Percentiles rank a stretch among this genome's conserved stretches.
Conservation (phyloP, 2,113 vertebrate species). For the Megatriorchis doriae region DNA sequence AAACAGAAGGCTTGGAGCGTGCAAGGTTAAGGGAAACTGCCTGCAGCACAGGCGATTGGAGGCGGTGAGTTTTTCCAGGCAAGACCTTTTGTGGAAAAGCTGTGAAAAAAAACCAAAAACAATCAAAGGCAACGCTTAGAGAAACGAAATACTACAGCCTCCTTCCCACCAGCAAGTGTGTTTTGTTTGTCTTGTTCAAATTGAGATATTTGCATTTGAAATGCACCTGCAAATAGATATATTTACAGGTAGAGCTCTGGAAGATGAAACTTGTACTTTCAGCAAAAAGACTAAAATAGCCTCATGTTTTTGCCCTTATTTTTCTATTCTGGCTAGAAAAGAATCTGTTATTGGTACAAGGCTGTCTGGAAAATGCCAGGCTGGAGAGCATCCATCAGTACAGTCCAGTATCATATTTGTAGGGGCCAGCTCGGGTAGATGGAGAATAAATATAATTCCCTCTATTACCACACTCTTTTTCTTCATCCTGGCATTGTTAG, state of each 20-base stretch:
- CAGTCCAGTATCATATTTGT: background rate
- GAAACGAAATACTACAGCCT: background rate
- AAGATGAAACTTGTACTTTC: background rate
- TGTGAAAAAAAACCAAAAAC: background rate
- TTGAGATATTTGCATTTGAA: background rate
- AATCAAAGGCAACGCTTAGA: background rate
- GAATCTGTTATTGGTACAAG: background rate
- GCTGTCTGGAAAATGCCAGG: background rate
- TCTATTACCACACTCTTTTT: background rate
- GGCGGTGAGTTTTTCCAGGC: background rate
- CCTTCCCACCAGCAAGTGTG: background rate
- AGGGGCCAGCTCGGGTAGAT: background rate
- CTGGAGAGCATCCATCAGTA: background rate
- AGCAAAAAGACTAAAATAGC: background rate
- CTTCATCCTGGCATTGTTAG: accelerated
- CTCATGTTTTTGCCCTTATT: background rate
- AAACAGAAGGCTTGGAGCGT: background rate
- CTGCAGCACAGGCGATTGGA: background rate
- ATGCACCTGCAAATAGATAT: background rate
- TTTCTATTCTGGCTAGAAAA: background rate
- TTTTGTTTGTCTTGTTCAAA: background rate
- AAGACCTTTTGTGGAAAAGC: background rate
- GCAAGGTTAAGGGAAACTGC: background rate
- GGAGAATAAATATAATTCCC: background rate
- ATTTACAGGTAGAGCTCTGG: background rate